Evolutionary conservation across 2,888 invertebrate species (phyloP).

Genomic region (Lumbricus terrestris): DNA sequence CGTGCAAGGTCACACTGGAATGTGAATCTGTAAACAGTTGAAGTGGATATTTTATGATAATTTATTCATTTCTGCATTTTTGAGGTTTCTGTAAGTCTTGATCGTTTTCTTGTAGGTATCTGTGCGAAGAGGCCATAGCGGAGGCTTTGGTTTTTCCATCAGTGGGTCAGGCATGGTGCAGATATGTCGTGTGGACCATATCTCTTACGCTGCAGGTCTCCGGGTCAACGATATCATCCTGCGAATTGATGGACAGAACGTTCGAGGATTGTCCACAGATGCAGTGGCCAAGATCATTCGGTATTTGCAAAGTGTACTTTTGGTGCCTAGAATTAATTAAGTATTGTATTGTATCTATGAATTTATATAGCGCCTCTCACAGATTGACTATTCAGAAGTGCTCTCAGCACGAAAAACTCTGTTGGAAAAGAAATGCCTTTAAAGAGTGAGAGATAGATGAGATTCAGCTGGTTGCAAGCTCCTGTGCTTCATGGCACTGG

Average conservation of each 20-base stretch:
- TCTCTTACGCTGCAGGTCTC: slow-evolving; percentile 43
- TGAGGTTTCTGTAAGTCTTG: neutral
- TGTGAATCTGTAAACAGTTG: too few species aligned
- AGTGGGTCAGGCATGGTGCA: slow-evolving; percentile 51
- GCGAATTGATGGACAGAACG: slow-evolving; percentile 54
- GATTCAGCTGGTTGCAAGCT: neutral
- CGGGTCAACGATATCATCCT: slow-evolving; percentile 52
- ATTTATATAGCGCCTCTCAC: neutral
- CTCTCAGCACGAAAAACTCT: too few species aligned
- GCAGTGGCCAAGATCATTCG: slow-evolving; percentile 55
- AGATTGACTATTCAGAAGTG: too few species aligned
- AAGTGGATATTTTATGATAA: neutral
- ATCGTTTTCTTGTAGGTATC: neutral
- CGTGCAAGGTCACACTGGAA: too few species aligned
- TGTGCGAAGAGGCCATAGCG: neutral
- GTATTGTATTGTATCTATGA: neutral
- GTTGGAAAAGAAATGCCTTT: too few species aligned
- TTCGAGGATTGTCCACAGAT: slow-evolving; percentile 52
- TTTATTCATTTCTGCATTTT: neutral
- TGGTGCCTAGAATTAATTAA: neutral
- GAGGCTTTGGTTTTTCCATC: slow-evolving; percentile 54
- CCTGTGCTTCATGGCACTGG: neutral
- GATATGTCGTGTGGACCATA: slow-evolving; percentile 49
- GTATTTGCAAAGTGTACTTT: slow-evolving; percentile 39
- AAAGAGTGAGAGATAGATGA: too few species aligned